Evolutionary conservation across 2,113 vertebrate species (phyloP).

Genomic region (Hassar affinis): DNA sequence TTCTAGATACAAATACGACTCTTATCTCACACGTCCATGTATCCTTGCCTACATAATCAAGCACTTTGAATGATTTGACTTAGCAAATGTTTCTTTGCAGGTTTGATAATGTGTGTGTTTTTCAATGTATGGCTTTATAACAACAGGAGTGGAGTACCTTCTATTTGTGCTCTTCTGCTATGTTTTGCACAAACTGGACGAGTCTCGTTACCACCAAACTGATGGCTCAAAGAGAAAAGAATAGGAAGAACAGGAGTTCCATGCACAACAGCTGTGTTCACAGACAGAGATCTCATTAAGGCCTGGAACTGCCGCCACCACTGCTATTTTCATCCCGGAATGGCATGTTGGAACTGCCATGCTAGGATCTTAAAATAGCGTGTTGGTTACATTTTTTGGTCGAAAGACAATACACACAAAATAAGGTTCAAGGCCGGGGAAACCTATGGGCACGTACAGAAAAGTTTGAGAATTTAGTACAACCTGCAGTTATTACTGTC

Average conservation of each 20-base stretch:
- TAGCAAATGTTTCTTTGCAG: not conserved
- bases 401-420: slow-evolving; percentile 26
- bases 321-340: slow-evolving; percentile 71
- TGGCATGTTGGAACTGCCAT: slow-evolving; percentile 32
- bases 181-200: slow-evolving; percentile 69
- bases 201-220: slow-evolving; percentile 70
- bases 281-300: slow-evolving; percentile 81
- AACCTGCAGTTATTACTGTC: not conserved
- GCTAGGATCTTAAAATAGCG: slow-evolving; percentile 28
- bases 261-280: slow-evolving; percentile 75
- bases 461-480: not conserved
- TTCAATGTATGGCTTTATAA: not conserved
- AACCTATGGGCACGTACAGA: not conserved
- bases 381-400: slow-evolving; percentile 21
- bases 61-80: slow-evolving; percentile 11
- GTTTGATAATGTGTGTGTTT: not conserved
- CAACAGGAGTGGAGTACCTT: not conserved
- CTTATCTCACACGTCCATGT: not conserved
- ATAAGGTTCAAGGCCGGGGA: not conserved
- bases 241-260: slow-evolving; percentile 48
- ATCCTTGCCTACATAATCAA: slow-evolving; percentile 9
- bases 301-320: slow-evolving; percentile 72
- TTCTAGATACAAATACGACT: not conserved
- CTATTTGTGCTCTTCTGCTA: slow-evolving; percentile 61
- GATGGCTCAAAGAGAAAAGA: slow-evolving; percentile 66